Base-by-base conservation (phyloP, 2,797 vertebrate species). In the Amblyraja radiata region DNA sequence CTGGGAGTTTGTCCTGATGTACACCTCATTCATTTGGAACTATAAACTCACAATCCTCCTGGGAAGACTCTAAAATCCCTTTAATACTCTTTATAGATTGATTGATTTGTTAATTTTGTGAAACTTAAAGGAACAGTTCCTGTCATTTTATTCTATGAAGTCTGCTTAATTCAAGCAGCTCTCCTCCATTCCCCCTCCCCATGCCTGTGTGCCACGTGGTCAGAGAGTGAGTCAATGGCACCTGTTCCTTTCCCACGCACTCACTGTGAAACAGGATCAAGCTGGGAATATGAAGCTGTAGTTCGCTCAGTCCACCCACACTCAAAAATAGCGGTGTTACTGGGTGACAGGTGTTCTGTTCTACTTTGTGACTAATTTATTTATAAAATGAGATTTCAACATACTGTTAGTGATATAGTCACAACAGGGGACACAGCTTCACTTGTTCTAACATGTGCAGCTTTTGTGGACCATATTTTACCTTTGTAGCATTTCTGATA, bases 201-300 rank as follows among this genome's bases (percentile, higher is more conserved):
- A 5, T 80, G 39, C 54, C 68, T 91, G 6, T 46, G 71, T 71
- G 68, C 39, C 21, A 76, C 36, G 90, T 92, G 46, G 39, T 39
- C 46, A 28, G 71, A 46, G 18, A 74, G 25, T 92, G 90, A 92
- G 71, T 76, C 71, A 74, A 92, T 46, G 10, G 90, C 90, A 74
- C 90, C 90, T 92, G 71, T 73, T 73, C 68, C 90, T 54, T 11
- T 92, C 90, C 90, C 90, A 92, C 90, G 90, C 90, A 92, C 71
- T 92, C 68, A 39, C 32, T 92, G 36, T 92, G 90, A 92, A 74
- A 92, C 90, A 92, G 90, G 90, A 92, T 92, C 68, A 74, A 71
- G 90, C 90, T 92, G 90, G 71, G 90, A 92, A 74, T 90, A 32
- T 92, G 71, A 25, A 71, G 65, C 39, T 73, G 25, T 54, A 74